Conservation (phyloP, 2,888 invertebrate genomes). For the Elaeidobius kamerunicus region DNA sequence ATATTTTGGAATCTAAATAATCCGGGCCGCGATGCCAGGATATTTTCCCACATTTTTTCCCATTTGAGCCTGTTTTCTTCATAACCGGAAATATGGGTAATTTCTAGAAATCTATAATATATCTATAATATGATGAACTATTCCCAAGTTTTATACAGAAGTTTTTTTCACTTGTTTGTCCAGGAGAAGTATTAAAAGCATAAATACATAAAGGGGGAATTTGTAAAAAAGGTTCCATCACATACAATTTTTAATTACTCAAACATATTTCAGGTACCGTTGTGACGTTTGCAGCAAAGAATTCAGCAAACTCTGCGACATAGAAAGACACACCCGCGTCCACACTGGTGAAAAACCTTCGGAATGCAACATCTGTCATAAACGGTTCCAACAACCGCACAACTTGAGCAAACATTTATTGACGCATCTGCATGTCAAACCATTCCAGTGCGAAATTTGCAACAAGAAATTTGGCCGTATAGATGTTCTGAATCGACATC, state of each 20-base stretch:
- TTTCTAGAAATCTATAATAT: no score
- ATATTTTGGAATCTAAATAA: no score
- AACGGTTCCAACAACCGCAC: constrained; percentile 45
- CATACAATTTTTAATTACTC: background rate
- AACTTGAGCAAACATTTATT: constrained; percentile 48
- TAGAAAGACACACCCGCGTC: constrained; percentile 46
- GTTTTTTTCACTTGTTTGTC: no score
- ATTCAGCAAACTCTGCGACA: constrained; percentile 46
- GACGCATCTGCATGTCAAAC: constrained; percentile 46
- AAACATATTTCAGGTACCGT: constrained; percentile 33
- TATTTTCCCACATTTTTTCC: no score
- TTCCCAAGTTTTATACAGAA: no score
- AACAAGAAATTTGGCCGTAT: constrained; percentile 46
- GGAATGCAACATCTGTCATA: constrained; percentile 44
- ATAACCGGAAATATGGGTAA: no score
- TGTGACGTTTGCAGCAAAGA: constrained; percentile 45
- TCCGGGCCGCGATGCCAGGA: no score
- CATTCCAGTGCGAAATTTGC: constrained; percentile 46
- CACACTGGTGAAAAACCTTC: constrained; percentile 49
- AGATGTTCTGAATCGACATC: constrained; percentile 46
- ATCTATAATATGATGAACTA: no score
- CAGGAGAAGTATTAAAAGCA: no score
- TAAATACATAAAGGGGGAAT: no score
- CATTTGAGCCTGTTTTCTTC: no score
- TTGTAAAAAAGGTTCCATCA: no score